Evolutionary conservation across 2,888 invertebrate species (phyloP), one percentile per base, ranked within the genome.

Genomic region (Encarsia formosa): DNA sequence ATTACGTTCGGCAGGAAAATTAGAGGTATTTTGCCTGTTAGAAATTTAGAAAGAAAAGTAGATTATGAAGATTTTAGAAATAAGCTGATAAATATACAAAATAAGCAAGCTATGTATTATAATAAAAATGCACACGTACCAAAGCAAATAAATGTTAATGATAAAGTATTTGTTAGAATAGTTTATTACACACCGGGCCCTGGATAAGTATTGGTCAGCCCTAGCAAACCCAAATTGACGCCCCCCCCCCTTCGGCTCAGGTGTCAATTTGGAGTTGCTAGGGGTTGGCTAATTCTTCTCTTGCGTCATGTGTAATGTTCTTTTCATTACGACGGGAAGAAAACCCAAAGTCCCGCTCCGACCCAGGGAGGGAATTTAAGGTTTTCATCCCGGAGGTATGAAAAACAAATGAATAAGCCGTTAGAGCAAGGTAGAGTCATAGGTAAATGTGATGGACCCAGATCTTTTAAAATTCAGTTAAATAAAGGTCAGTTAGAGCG

Each of bases 1-100:
- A 16, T 61, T 13, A 47, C 62, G 43, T 55, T 59, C 29, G 50
- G 50, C 35, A 38, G 56, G 18, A 57, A 54, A 13, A 18, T 53
- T 15, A 53, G 52, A 54, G 59, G 58, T 9, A 0, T 52, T 50
- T 23, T 47, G 46, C 9, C 49, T 51, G 31, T 41, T 54, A 9
- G 54, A 51, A 41, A 38, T 54, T 42, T 43, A 54, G 19, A n/a
- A 32, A 13, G 13, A 29, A 23, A n/a, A 13, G 9, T 18, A 16
- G 13, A 15, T 4, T 39, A 5, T 2, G 6, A 24, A 22, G 24
- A 45, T 1, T 20, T 5, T 5, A 47, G 22, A 39, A 4, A 45
- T 16, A n/a, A n/a, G 18, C 35, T 56, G 15, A 8, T 49, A 18
- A 23, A 44, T 22, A 45, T 32, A 47, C 54, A 55, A 38, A 19